Evolutionary conservation across 2,113 vertebrate species (phyloP).

Genomic region (Brachyhypopomus gauderio): DNA sequence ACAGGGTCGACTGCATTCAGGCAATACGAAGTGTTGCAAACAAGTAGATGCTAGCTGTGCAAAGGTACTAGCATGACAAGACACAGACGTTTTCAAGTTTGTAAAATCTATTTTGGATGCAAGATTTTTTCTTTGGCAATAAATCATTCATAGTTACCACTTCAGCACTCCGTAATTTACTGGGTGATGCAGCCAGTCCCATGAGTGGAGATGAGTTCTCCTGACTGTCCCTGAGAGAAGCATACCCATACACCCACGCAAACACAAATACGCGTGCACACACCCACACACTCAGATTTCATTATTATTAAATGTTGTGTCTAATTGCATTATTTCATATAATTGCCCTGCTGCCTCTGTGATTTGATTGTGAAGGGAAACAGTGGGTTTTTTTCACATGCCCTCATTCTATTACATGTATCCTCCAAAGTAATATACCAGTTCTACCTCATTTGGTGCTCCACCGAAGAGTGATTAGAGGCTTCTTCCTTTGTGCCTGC

Average conservation of each 20-base stretch:
- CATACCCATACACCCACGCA: background rate
- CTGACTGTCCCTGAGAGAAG: constrained; percentile 58
- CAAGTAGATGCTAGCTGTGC: background rate
- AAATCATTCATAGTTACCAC: constrained; percentile 64
- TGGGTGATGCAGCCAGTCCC: constrained; percentile 73
- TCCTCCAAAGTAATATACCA: no score
- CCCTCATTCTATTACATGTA: no score
- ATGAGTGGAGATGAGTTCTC: constrained; percentile 76
- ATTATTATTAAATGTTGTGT: background rate
- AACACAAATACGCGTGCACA: background rate
- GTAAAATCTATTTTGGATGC: background rate
- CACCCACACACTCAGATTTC: background rate
- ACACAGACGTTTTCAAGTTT: background rate
- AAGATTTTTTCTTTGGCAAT: constrained; percentile 11
- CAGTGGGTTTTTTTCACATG: no score
- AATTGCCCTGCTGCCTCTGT: background rate
- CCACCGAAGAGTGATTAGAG: background rate
- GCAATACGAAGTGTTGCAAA: background rate
- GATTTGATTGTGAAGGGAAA: background rate
- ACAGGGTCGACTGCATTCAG: background rate
- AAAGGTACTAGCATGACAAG: background rate
- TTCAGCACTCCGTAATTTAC: constrained; percentile 76
- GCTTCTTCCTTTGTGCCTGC: constrained; percentile 42
- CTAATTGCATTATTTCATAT: background rate
- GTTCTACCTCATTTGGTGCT: constrained; percentile 16